Evolutionary conservation across 2,113 vertebrate species (phyloP), one percentile per base, ranked within the genome.

Genomic region (Paradisaea rubra): DNA sequence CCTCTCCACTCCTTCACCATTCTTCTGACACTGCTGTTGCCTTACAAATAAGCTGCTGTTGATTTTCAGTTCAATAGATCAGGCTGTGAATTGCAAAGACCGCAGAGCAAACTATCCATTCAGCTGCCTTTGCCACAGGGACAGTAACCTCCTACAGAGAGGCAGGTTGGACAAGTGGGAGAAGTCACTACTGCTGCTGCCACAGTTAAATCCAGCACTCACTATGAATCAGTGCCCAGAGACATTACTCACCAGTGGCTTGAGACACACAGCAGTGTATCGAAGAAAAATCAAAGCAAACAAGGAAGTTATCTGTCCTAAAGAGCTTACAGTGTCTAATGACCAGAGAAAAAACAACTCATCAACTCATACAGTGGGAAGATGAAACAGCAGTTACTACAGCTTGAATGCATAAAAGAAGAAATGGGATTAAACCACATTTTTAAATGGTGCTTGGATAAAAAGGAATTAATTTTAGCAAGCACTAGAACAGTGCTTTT

Each of bases 211-310:
- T 70, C 71, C 71, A 70, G 76, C n/a, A 57, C 71, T 83, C 47
- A 31, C 42, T 71, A 86, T 80, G 60, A 91, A 83, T 81, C 90
- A 81, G 76, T 52, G 52, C 86, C 72, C 72, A 71, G 76, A 77
- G 68, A 88, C 72, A 83, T 96, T 78, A 88, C 76, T 93, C 83
- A 96, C 35, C 76, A 73, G 53, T 64, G 79, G 39, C 82, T 53
- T 81, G 68, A 90, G 59, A 74, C 27, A 68, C 91, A 77, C 81
- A 89, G 81, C 17, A 2, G 87, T 52, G 3, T 31, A 65, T 56
- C 39, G 42, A 78, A 84, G 88, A 84, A 88, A 94, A 91, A 95
- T 95, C 94, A 94, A 95, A 96, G 89, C 71, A 88, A 77, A 95
- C 89, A 93, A 69, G 85, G 81, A 95, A 95, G 45, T 45, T 70